Evolutionary conservation across 2,888 invertebrate genomes (phyloP), one percentile per base, ranked within the genome.

Genomic region (Shargacucullia verbasci): DNA sequence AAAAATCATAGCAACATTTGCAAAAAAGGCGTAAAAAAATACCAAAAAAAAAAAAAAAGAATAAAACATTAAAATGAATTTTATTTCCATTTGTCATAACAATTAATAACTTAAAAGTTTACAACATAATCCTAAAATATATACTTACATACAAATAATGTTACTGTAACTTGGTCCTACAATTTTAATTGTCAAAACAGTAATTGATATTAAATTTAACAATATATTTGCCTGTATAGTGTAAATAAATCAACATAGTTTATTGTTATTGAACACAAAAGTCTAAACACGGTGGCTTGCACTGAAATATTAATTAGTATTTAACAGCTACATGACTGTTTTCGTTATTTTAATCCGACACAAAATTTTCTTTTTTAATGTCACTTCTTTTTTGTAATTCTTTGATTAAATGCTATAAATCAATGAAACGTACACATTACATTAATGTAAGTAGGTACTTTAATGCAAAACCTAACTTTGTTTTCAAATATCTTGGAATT

Each of bases 281-380:
- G 48, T 48, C 15, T 41, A 41, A 60, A 60, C 35, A 59, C 27
- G 11, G 12, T 41, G 52, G 45, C n/a, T 34, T 11, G 14, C 20
- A 41, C 14, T 10, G 15, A 40, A 49, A 31, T 35, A 44, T 50
- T 25, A 14, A 29, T 12, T 8, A 25, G 7, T 15, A 25, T 2
- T 50, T 35, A 27, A 43, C 14, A 15, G 10, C 27, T 12, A 0
- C 12, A 5, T 38, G 11, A 2, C 27, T 14, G 11, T 5, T 31
- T 15, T n/a, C 6, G 5, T 31, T 20, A 20, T 6, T 27, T n/a
- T n/a, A n/a, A n/a, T n/a, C n/a, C n/a, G n/a, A n/a, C n/a, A 20
- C 20, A 20, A 20, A 20, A 20, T 20, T 20, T 20, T 20, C 20
- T 20, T 20, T 20, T 20, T 3, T 20, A 20, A 4, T 20, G 20